Evolutionary conservation across 2,888 invertebrate species (phyloP).

Genomic region (Andrena hattorfiana): DNA sequence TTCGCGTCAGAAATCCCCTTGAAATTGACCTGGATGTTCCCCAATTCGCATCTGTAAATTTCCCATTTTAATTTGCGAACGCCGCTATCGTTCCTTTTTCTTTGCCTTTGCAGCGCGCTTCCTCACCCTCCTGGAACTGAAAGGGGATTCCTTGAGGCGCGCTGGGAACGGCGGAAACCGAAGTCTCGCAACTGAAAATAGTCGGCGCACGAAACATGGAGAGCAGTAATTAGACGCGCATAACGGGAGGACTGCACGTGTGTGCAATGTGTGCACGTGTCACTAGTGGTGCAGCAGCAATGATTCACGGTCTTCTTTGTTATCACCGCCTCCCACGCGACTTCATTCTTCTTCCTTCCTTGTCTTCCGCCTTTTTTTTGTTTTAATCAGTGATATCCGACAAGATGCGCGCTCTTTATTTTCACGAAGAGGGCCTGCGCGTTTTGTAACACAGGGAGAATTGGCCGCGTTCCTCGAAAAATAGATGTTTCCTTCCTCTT

Average conservation of each 20-base stretch:
- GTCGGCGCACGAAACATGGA: slow-evolving; percentile 33
- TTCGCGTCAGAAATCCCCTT: background rate
- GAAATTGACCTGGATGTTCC: slow-evolving; percentile 13
- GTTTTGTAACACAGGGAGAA: too few relatives aligned
- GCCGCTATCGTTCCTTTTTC: background rate
- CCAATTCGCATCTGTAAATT: slow-evolving; percentile 27
- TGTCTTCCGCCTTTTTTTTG: background rate
- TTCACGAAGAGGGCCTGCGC: background rate
- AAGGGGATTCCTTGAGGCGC: slow-evolving; percentile 41
- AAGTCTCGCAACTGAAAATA: slow-evolving; percentile 32
- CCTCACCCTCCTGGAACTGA: background rate
- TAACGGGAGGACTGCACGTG: slow-evolving; percentile 16
- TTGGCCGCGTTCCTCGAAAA: too few relatives aligned
- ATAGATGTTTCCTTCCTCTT: too few relatives aligned
- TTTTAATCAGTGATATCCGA: background rate
- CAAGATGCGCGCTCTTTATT: slow-evolving; percentile 13
- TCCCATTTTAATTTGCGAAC: slow-evolving; percentile 35
- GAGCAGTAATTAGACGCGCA: slow-evolving; percentile 58
- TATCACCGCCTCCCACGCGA: slow-evolving; percentile 28
- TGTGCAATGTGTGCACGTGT: slow-evolving; percentile 52
- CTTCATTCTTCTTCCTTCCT: background rate
- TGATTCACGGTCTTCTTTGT: slow-evolving; percentile 65
- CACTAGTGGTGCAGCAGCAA: slow-evolving; percentile 61
- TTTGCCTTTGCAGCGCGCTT: slow-evolving; percentile 15
- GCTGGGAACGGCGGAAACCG: slow-evolving; percentile 4